Evolutionary conservation across 2,888 invertebrate genomes (phyloP), one percentile per base, ranked within the genome.

Genomic region (Caenorhabditis sp.): DNA sequence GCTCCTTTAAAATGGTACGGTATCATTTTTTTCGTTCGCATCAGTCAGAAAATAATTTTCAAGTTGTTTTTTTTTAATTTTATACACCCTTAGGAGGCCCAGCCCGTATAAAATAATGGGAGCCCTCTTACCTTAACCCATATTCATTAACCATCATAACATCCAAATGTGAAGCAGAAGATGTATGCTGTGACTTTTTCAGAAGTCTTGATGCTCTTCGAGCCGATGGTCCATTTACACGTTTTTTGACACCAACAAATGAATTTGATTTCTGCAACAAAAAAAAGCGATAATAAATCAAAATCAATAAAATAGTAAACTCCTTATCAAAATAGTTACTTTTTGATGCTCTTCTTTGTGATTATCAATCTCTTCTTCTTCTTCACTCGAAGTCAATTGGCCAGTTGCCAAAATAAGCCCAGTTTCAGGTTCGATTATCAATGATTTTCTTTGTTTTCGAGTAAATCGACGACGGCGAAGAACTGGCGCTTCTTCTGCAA

Each of bases 351-450:
- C 21, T 36, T 20, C 14, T 14, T 1, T 20, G n/a, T 23, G 20
- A 4, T 26, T 23, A 43, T 23, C 20, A 12, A 3, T 43, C 31
- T 8, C 21, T 58, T 50, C 10, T n/a, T 77, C 75, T 23, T 79
- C 79, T 26, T 79, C 78, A 59, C 76, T 78, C 52, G 78, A 78
- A 21, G 68, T 58, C 23, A 14, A 26, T 26, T 36, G 49, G 17
- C 63, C 78, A 14, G 50, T 59, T 7, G 77, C 79, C 38, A 79
- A 26, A 60, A 79, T 77, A 27, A 79, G 50, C 1, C 77, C 63
- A n/a, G 72, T 77, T 17, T 79, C 76, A 23, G 79, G 79, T 62
- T 77, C 77, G 36, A 79, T 79, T 0, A 65, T 66, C 53, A 77
- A 64, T 12, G 79, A 79, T 59, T 79, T 79, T 60, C 79, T 50